Percentiles rank a stretch among this genome's conserved stretches.
These are phyloP conservation scores for Girardinus metallicus DNA, from an alignment of 2,797 vertebrate genomes.

Conservation along the genomic window DNA sequence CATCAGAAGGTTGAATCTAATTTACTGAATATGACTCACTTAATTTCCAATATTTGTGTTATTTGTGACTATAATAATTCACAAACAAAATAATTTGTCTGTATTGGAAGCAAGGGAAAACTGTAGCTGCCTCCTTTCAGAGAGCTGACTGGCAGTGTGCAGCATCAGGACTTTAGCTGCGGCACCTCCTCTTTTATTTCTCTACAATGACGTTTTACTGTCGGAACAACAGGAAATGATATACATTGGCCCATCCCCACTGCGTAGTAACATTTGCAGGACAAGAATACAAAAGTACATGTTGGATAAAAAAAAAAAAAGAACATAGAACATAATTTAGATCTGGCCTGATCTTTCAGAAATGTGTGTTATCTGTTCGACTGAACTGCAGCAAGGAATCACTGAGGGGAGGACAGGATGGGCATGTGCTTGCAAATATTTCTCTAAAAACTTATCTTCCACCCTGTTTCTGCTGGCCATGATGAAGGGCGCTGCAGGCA, in stretches of 20 bases:
- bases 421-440: slow-evolving; percentile 34
- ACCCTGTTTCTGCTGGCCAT: slow-evolving; percentile 27
- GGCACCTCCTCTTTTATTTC: not conserved
- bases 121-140: not conserved
- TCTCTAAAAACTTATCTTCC: slow-evolving; percentile 17
- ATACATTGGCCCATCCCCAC: not conserved
- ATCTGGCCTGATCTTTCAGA: slow-evolving; percentile 24
- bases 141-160: not conserved
- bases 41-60: not conserved
- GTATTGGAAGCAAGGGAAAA: not conserved
- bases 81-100: not conserved
- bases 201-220: not conserved
- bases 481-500: slow-evolving; percentile 11
- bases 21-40: too few relatives aligned
- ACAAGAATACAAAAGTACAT: slow-evolving; percentile 3
- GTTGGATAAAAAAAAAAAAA: slow-evolving; percentile 16
- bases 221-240: not conserved
- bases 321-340: slow-evolving; percentile 12
- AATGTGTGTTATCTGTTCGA: slow-evolving; percentile 49
- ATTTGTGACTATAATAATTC: not conserved
- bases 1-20: too few relatives aligned
- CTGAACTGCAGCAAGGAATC: slow-evolving; percentile 32
- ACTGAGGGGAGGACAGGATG: not conserved
- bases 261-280: not conserved
- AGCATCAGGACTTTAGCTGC: not conserved